A percentile compares a stretch with the other conserved stretches of the same genome.
These are phyloP conservation scores for Nyctibius bracteatus DNA, from an alignment of 2,113 vertebrate species.

Conservation along the genomic window DNA sequence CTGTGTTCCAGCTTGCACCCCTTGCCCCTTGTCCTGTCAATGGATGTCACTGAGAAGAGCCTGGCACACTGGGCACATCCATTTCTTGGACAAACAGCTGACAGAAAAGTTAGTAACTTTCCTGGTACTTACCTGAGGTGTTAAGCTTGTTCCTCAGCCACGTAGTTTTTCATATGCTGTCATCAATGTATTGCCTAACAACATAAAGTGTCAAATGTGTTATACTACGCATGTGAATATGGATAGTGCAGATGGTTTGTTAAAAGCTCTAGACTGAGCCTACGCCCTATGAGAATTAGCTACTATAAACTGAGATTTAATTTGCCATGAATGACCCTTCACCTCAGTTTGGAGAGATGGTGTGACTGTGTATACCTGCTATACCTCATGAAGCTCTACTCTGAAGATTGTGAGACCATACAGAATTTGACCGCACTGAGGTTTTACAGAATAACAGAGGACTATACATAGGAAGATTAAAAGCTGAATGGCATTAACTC, in stretches of 20 bases:
- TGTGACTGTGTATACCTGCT: not conserved
- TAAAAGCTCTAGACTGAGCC: not conserved
- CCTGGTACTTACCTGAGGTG: not conserved
- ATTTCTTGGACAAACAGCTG: not conserved
- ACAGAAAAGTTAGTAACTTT: not conserved
- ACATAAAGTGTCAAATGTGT: not conserved
- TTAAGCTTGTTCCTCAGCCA: not conserved
- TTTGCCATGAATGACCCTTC: not conserved
- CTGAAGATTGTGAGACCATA: not conserved
- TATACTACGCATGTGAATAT: rapidly evolving
- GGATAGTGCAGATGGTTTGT: not conserved
- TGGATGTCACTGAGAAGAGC: too few species aligned
- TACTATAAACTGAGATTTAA: not conserved
- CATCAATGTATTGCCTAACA: not conserved
- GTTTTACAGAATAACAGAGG: not conserved
- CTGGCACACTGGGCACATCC: not conserved
- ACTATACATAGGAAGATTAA: not conserved
- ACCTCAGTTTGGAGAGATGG: not conserved
- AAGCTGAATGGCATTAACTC: not conserved
- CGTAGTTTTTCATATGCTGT: not conserved
- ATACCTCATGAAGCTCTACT: not conserved
- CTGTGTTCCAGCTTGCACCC: too few species aligned
- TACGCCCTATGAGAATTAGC: not conserved
- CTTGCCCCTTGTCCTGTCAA: too few species aligned
- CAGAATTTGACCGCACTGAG: not conserved